Evolutionary conservation across 2,888 invertebrate genomes (phyloP), one percentile per base, ranked within the genome.

Genomic region (Ectropis crepuscularia): DNA sequence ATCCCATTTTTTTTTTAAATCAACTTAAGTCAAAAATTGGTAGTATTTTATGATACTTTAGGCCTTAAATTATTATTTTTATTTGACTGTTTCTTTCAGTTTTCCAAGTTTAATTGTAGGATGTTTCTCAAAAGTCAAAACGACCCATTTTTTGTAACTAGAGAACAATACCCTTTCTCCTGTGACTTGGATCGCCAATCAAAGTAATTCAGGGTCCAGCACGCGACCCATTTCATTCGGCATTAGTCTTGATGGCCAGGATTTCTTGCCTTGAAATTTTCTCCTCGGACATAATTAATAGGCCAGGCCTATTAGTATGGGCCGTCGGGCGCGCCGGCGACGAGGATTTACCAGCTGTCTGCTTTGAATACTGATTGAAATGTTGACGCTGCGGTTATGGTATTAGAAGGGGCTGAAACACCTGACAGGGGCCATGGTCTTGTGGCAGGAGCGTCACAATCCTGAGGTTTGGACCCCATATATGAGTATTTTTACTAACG

Each of bases 201-300:
- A 72, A 73, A 85, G 80, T 83, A 82, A 83, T 82, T 81, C 82
- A 73, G 83, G 83, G 87, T 85, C 85, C 82, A 82, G 78, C 58
- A 46, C 70, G 74, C 80, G 83, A 92, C 92, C 91, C 91, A 91
- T 91, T 90, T 92, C 92, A 92, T 87, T 88, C 73, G 87, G 92
- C 81, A 92, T 92, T 92, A 92, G 80, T 76, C 77, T 73, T 87
- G 88, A 90, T 88, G 79, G 86, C 86, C 69, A 79, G 89, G 90
- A 89, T 90, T 90, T 89, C 90, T 89, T 89, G 89, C 82, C 87
- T 88, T 86, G 85, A 90, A 90, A 91, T 88, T 90, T 90, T 89
- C 90, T 87, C 81, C 81, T 86, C 81, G 82, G 86, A 83, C 87
- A 87, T 87, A 89, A 90, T 90, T 88, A 90, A 88, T 89, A 87